Evolutionary conservation across 1,140 invertebrate genomes (phyloP), one percentile per base, ranked within the genome.

Genomic region (Sycophila sp.): DNA sequence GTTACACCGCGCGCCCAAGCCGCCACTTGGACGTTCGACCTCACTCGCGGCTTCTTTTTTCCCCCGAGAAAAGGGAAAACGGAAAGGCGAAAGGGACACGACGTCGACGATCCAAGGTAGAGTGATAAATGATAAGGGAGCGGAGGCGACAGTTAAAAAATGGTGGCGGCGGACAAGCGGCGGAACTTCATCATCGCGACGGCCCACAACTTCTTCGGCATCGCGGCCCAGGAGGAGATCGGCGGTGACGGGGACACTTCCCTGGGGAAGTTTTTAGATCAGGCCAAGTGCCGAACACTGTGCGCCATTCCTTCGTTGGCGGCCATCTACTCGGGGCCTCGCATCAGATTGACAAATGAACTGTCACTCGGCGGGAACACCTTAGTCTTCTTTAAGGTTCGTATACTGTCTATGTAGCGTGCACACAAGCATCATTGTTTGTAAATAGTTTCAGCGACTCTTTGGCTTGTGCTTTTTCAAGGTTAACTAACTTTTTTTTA

Each of bases 301-400:
- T 85, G 79, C 45, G 80, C 76, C 15, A 38, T 76, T 24, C 64
- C 75, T 5, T 49, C 47, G 7, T 63, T 78, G 15, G 26, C 5
- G 0, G 40, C 76, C 0, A 58, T 55, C 0, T 55, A 47, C 10
- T 77, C 13, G 32, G 63, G 59, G 19, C 51, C 36, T n/a, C 36
- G 30, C 0, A 36, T 85, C 11, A 78, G 79, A 55, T 65, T 84
- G 15, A 81, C 71, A 15, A 77, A 76, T 30, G 78, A 83, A 19
- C 56, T 83, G 24, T 62, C 78, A 1, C 17, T 72, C 49, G 79
- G 72, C 0, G 75, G 71, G 36, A 85, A 83, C 66, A 80, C 76
- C 0, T 56, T 86, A n/a, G 82, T 86, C 0, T 86, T 86, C 71
- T 85, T 84, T 36, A 85, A 86, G 83, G 85, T 85, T 72, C 65